phyloP scores from a whole-genome alignment of 2,113 vertebrate species.

The human region GRCh38 chr7:17801501-17802000 shows the following conservation, averaged over 20 bases:
- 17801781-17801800: constrained; percentile 1
- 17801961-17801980: not conserved
- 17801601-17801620: constrained; percentile 97
- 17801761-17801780: not conserved
- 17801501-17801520: not conserved
- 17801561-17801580: constrained; percentile 24
- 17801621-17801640: constrained; percentile 94
- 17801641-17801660: constrained; percentile 95
- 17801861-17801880: not conserved
- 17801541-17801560: constrained; percentile 5
- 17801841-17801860: constrained; percentile 29
- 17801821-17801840: not conserved
- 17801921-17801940: constrained; percentile 24
- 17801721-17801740: not conserved
- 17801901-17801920: not conserved
- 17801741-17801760: not conserved
- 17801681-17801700: not conserved
- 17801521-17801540: not conserved
- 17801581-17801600: constrained; percentile 97
- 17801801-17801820: not conserved
- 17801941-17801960: constrained; percentile 33
- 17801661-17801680: constrained; percentile 69
- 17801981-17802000: not conserved
- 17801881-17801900: not conserved
- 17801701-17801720: not conserved